Evolutionary conservation across 2,797 vertebrate genomes (phyloP).

Genomic region (Eidolon dupreanum): DNA sequence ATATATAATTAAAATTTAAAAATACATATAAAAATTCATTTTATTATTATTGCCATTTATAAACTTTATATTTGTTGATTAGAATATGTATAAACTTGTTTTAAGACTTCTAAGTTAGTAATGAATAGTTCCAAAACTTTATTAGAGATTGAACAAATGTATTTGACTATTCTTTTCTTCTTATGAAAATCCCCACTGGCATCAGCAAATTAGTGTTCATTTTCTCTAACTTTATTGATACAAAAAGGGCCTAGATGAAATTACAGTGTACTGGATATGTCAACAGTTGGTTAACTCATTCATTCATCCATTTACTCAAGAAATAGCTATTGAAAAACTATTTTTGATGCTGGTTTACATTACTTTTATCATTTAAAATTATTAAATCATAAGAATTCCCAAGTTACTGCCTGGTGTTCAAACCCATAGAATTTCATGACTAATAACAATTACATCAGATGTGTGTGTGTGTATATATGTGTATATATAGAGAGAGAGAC

Average conservation of each 20-base stretch:
- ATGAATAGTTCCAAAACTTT: background rate
- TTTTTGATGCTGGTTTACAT: background rate
- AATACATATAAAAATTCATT: background rate
- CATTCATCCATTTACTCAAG: background rate
- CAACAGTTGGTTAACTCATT: background rate
- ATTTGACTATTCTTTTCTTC: background rate
- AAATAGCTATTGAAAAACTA: background rate
- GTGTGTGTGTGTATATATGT: background rate
- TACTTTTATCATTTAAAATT: constrained; percentile 4
- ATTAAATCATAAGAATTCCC: background rate
- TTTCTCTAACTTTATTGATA: background rate
- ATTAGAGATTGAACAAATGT: background rate
- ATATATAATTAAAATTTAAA: background rate
- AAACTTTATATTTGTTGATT: background rate
- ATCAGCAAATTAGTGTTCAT: background rate
- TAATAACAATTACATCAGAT: background rate
- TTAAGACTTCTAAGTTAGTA: background rate
- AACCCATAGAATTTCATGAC: background rate
- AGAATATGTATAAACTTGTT: background rate
- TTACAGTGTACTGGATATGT: background rate
- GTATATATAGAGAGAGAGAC: no score
- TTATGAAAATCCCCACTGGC: background rate
- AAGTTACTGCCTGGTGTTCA: background rate
- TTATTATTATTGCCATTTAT: background rate
- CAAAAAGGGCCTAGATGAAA: background rate